These are phyloP conservation scores for Catalaphyllia jardinei DNA, from an alignment of 64 coral and sea anemone species.

Conservation along the genomic window DNA sequence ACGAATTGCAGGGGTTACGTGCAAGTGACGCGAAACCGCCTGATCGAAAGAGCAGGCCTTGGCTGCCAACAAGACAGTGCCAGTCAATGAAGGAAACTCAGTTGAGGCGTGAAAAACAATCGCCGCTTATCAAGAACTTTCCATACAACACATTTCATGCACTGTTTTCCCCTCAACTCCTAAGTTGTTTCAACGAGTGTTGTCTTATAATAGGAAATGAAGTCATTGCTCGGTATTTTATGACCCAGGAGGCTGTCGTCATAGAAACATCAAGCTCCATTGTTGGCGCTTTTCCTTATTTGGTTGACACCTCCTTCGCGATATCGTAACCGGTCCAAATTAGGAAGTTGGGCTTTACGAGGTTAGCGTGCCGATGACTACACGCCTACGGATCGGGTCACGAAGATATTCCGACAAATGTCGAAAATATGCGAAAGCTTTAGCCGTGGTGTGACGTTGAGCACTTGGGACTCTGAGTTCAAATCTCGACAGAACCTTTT, in stretches of 20 bases:
- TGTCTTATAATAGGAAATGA: slow-evolving; percentile 88
- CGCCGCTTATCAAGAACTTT: background rate
- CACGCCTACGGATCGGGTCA: slow-evolving; percentile 86
- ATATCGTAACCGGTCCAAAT: slow-evolving; percentile 70
- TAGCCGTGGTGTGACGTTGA: slow-evolving; percentile 91
- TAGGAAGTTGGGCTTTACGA: slow-evolving; percentile 47
- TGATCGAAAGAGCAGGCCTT: slow-evolving; percentile 2
- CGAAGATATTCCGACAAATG: slow-evolving; percentile 41
- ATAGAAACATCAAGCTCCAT: slow-evolving; percentile 67
- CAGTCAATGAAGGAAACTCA: background rate
- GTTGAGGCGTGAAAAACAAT: background rate
- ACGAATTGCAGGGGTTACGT: background rate
- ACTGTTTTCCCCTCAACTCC: background rate
- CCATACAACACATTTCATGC: slow-evolving; percentile 4
- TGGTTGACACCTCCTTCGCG: slow-evolving; percentile 50
- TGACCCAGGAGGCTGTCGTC: slow-evolving; percentile 61
- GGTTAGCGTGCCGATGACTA: slow-evolving; percentile 81
- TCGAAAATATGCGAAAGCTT: background rate
- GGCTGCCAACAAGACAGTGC: background rate
- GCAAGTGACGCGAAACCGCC: slow-evolving; percentile 43
- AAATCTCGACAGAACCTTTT: slow-evolving; percentile 90
- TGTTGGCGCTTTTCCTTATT: slow-evolving; percentile 69
- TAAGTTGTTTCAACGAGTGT: background rate
- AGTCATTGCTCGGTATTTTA: slow-evolving; percentile 79
- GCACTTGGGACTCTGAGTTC: slow-evolving; percentile 99